Evolutionary conservation across 2,888 invertebrate genomes (phyloP).

Genomic region (Eudemis profundana): DNA sequence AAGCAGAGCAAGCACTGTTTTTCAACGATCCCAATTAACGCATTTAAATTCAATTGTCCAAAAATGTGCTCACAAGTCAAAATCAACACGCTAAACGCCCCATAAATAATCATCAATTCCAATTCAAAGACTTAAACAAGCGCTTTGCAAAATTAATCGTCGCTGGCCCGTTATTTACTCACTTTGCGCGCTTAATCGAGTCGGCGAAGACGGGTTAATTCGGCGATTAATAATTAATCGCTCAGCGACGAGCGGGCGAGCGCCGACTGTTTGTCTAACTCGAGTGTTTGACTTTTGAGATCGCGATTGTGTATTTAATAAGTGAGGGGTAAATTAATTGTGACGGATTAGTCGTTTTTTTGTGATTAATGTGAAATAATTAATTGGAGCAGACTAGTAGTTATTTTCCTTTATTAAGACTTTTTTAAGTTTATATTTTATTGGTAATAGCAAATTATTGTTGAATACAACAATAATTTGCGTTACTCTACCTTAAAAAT

Average conservation of each 20-base stretch:
- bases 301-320: conserved; percentile 39
- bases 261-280: conserved; percentile 32
- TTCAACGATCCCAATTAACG: too few species aligned
- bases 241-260: conserved; percentile 38
- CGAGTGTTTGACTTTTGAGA: conserved; percentile 39
- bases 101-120: conserved; percentile 37
- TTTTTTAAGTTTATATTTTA: too few species aligned
- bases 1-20: too few species aligned
- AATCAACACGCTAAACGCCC: conserved; percentile 31
- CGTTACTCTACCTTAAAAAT: too few species aligned
- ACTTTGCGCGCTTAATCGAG: conserved; percentile 84
- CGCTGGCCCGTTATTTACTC: conserved; percentile 74
- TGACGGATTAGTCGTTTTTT: conserved; percentile 25
- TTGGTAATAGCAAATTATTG: too few species aligned
- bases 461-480: too few species aligned
- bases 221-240: conserved; percentile 82
- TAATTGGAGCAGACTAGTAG: not conserved
- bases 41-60: too few species aligned
- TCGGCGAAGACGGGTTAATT: conserved; percentile 79
- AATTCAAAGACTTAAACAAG: conserved; percentile 70
- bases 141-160: conserved; percentile 79
- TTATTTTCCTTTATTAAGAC: not conserved
- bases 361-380: not conserved
- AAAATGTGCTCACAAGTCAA: conserved; percentile 15
- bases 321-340: conserved; percentile 33